Percentiles rank a stretch among this genome's conserved stretches.
Conservation (phyloP, 2,888 invertebrate species). For the Lathronympha strigana region DNA sequence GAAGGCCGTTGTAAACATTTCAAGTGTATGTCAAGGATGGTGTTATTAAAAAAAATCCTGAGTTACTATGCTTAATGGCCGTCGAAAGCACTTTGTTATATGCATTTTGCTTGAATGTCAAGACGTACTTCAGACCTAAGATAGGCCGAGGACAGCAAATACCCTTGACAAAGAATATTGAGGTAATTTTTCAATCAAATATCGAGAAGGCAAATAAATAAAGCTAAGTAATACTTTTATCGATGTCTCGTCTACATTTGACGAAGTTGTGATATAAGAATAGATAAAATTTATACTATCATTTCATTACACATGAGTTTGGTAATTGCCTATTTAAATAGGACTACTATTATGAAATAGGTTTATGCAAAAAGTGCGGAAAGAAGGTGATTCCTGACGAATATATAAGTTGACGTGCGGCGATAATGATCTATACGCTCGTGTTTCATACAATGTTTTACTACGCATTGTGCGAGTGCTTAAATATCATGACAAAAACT, state of each 20-base stretch:
- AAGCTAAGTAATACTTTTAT: too few species aligned
- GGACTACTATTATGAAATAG: too few species aligned
- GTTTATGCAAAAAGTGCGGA: too few species aligned
- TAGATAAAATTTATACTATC: too few species aligned
- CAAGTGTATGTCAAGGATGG: conserved; percentile 35
- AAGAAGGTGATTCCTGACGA: too few species aligned
- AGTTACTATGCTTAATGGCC: conserved; percentile 7
- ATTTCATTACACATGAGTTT: too few species aligned
- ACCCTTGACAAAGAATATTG: not conserved
- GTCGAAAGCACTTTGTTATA: not conserved
- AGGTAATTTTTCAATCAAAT: not conserved
- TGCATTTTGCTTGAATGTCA: conserved; percentile 25
- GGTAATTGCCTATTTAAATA: too few species aligned
- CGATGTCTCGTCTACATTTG: not conserved
- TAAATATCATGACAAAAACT: too few species aligned
- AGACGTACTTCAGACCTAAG: conserved; percentile 1
- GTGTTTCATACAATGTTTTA: too few species aligned
- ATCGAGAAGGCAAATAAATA: not conserved
- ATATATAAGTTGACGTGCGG: too few species aligned
- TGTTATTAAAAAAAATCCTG: conserved; percentile 29
- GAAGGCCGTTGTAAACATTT: conserved; percentile 26
- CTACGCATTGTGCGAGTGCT: too few species aligned
- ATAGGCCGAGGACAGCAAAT: conserved; percentile 1
- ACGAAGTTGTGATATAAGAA: not conserved
- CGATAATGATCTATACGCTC: too few species aligned